Evolutionary conservation across 2,888 invertebrate genomes (phyloP).

Genomic region (Isotomurus palustris): DNA sequence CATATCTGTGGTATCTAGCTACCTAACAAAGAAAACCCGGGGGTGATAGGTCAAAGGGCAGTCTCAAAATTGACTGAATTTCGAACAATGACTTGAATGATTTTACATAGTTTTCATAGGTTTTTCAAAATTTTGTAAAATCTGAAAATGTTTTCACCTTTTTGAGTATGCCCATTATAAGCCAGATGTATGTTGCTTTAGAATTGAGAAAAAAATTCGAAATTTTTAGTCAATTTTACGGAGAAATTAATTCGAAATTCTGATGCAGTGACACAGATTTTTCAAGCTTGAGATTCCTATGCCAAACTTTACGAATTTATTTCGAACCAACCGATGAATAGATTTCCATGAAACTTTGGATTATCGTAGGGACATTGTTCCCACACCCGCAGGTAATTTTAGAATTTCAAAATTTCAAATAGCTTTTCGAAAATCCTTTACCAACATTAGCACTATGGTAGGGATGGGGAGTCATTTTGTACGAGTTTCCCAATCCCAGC

Average conservation of each 20-base stretch:
- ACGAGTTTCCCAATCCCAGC: too few species aligned
- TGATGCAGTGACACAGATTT: slow-evolving; percentile 30
- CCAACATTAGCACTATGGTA: too few species aligned
- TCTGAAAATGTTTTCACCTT: not conserved
- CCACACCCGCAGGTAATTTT: not conserved
- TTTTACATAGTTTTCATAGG: slow-evolving; percentile 14
- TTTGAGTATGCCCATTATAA: not conserved
- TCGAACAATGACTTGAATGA: slow-evolving; percentile 10
- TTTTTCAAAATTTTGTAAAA: slow-evolving; percentile 6
- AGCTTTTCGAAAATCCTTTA: not conserved
- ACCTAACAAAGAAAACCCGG: slow-evolving; percentile 7
- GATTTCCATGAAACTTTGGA: slow-evolving; percentile 12
- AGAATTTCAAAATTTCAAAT: not conserved
- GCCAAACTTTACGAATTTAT: slow-evolving; percentile 18
- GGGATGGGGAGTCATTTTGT: too few species aligned
- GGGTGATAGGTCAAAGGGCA: not conserved
- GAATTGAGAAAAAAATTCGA: slow-evolving; percentile 1
- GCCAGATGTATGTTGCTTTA: slow-evolving; percentile 12
- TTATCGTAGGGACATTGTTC: not conserved
- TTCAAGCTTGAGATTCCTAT: slow-evolving; percentile 16
- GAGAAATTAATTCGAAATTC: slow-evolving; percentile 18
- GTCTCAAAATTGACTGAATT: slow-evolving; percentile 9
- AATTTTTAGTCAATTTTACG: not conserved
- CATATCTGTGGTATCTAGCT: slow-evolving; percentile 3
- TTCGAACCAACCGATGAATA: not conserved